These are phyloP conservation scores for Dendrocopos noguchii DNA, from an alignment of 2,113 vertebrate genomes.

Conservation along the genomic window DNA sequence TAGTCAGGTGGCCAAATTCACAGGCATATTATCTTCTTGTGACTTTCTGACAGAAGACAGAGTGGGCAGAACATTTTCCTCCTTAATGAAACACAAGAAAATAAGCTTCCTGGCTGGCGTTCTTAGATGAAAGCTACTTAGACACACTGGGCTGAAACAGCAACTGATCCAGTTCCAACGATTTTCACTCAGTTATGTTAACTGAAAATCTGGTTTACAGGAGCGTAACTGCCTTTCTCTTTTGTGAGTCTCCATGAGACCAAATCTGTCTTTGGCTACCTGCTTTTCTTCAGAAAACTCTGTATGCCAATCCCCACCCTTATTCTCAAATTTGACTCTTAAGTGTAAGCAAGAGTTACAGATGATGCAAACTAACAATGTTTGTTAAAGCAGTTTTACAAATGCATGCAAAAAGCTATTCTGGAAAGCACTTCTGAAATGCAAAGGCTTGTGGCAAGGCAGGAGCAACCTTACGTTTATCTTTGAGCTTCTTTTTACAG, in stretches of 20 bases:
- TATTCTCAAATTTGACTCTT: background rate
- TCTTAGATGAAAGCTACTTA: background rate
- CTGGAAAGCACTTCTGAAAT: slow-evolving; percentile 55
- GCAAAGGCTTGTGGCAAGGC: slow-evolving; percentile 59
- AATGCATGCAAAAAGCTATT: slow-evolving; percentile 84
- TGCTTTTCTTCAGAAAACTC: background rate
- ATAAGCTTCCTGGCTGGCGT: background rate
- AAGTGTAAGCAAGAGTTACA: slow-evolving; percentile 50
- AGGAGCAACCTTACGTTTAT: slow-evolving; percentile 93
- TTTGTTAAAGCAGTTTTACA: slow-evolving; percentile 55
- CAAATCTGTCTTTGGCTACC: background rate
- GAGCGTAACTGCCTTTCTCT: background rate
- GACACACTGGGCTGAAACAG: background rate
- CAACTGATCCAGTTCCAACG: background rate
- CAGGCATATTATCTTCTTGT: background rate
- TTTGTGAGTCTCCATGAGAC: background rate
- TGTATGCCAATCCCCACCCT: background rate
- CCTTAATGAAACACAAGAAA: background rate
- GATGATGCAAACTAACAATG: slow-evolving; percentile 65
- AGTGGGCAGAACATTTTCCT: background rate
- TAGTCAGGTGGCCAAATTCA: background rate
- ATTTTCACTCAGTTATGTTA: background rate
- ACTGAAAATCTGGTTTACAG: background rate
- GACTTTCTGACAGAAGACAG: background rate
- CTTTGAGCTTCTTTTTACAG: slow-evolving; percentile 98